Conservation (phyloP, 2,113 vertebrate species). For the Hiodon alosoides region DNA sequence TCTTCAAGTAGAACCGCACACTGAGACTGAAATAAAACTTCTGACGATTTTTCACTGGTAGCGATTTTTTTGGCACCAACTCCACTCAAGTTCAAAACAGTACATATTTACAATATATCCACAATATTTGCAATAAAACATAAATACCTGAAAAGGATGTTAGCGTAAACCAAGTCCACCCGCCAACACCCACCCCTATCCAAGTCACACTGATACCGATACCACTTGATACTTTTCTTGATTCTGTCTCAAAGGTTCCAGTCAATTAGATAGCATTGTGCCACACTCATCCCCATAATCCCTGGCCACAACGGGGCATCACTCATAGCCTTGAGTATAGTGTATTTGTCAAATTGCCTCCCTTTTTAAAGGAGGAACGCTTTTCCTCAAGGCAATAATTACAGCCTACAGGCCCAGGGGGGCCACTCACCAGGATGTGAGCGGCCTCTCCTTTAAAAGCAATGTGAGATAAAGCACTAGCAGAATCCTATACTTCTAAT, state of each 20-base stretch:
- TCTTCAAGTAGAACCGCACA: too few relatives aligned
- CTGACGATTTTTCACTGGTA: too few relatives aligned
- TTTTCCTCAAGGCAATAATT: background rate
- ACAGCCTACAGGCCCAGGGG: background rate
- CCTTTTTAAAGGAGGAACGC: conserved; percentile 8
- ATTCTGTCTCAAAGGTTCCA: conserved; percentile 27
- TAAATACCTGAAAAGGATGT: too few relatives aligned
- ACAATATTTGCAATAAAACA: too few relatives aligned
- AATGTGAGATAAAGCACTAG: background rate
- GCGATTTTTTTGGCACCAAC: too few relatives aligned
- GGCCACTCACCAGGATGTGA: background rate
- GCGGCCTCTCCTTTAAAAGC: background rate
- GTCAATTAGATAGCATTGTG: conserved; percentile 38
- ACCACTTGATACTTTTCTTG: too few relatives aligned
- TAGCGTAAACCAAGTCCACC: too few relatives aligned
- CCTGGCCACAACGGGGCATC: conserved; percentile 27
- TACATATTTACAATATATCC: too few relatives aligned
- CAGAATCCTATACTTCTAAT: background rate
- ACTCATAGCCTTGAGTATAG: conserved; percentile 23
- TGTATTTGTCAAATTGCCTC: conserved; percentile 17
- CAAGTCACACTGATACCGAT: too few relatives aligned
- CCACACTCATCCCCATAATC: conserved; percentile 42
- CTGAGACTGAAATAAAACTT: too few relatives aligned
- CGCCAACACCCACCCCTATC: too few relatives aligned
- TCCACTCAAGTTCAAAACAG: too few relatives aligned